These are phyloP conservation scores for Cryptus armator DNA, from an alignment of 2,888 invertebrate genomes.

Conservation along the genomic window DNA sequence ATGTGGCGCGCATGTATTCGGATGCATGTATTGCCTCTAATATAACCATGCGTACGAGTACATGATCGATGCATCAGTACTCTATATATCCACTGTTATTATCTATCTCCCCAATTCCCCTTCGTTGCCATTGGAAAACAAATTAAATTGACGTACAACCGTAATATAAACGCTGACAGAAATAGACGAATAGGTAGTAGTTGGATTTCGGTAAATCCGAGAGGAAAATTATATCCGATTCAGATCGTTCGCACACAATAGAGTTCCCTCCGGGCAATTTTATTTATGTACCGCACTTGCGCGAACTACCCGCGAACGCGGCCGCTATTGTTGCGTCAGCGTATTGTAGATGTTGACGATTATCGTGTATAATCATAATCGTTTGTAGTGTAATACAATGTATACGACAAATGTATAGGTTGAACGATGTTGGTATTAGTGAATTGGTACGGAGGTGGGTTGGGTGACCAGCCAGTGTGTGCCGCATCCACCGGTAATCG, in stretches of 20 bases:
- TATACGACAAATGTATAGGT: constrained; percentile 3
- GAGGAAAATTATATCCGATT: constrained; percentile 39
- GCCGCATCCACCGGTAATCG: constrained; percentile 22
- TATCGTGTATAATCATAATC: constrained; percentile 63
- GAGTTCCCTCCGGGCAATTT: constrained; percentile 45
- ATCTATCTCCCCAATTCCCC: constrained; percentile 35
- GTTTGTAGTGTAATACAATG: constrained; percentile 55
- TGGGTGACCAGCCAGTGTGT: constrained; percentile 38
- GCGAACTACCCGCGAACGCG: constrained; percentile 41
- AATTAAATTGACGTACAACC: constrained; percentile 51
- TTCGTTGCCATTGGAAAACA: neutral
- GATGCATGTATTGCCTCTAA: too few relatives aligned
- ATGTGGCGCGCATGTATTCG: neutral
- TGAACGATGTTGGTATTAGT: constrained; percentile 8
- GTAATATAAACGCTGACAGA: constrained; percentile 51
- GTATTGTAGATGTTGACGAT: constrained; percentile 65
- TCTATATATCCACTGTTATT: constrained; percentile 26
- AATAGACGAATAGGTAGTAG: constrained; percentile 35
- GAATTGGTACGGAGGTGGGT: neutral
- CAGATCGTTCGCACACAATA: constrained; percentile 6
- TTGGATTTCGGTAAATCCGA: constrained; percentile 39
- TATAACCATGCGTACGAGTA: neutral
- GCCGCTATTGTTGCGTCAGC: constrained; percentile 55
- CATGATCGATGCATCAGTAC: neutral
- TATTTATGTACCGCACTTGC: constrained; percentile 59